Conservation (phyloP, 2,888 invertebrate species). For the Plebejus anna region DNA sequence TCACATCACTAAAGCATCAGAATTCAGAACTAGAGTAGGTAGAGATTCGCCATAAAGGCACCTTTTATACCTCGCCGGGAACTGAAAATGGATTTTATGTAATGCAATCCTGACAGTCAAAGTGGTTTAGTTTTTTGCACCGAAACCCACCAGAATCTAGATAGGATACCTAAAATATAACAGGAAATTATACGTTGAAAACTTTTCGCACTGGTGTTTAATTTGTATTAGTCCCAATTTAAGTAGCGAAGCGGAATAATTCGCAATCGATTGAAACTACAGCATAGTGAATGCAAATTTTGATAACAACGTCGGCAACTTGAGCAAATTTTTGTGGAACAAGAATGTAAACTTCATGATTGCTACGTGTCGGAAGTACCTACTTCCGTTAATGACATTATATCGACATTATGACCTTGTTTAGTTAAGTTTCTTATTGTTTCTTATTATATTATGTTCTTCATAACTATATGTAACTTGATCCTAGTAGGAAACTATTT, state of each 20-base stretch:
- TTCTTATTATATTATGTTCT: too few species aligned
- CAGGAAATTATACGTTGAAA: too few species aligned
- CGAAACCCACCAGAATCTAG: background rate
- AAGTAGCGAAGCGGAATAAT: constrained; percentile 35
- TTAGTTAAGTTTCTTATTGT: too few species aligned
- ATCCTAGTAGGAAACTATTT: too few species aligned
- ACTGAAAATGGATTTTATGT: constrained; percentile 7
- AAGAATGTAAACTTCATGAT: constrained; percentile 1
- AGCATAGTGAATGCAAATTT: constrained; percentile 32
- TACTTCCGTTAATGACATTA: background rate
- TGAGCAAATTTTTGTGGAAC: constrained; percentile 7
- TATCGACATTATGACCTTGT: background rate
- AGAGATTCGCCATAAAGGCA: constrained; percentile 31
- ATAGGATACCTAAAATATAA: background rate
- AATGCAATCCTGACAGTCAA: background rate
- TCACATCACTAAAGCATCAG: background rate
- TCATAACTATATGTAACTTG: too few species aligned
- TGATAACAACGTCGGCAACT: constrained; percentile 1
- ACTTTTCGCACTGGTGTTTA: background rate
- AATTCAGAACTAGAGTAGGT: background rate
- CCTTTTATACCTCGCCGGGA: constrained; percentile 3
- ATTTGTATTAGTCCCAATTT: background rate
- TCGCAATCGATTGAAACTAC: constrained; percentile 21
- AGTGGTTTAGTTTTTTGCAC: background rate
- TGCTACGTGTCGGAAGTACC: constrained; percentile 1